These are phyloP conservation scores for Helicoverpa armigera DNA, from an alignment of 1,140 invertebrate species.

Conservation along the genomic window DNA sequence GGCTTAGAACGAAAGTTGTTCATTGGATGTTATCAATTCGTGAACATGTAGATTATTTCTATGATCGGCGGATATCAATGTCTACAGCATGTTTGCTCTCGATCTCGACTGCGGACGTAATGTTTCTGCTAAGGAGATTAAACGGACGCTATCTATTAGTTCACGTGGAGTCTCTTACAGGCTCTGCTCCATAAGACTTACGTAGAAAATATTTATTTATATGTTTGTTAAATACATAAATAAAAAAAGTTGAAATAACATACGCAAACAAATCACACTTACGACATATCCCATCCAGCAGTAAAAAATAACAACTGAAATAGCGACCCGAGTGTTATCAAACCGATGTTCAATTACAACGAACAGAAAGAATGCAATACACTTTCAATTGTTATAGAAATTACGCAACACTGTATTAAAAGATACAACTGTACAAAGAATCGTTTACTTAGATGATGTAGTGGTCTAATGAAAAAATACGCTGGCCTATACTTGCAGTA, in stretches of 20 bases:
- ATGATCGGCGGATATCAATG: constrained; percentile 52
- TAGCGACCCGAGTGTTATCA: background rate
- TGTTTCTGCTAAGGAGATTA: constrained; percentile 10
- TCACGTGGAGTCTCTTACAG: constrained; percentile 4
- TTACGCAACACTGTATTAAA: constrained; percentile 77
- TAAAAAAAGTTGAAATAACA: background rate
- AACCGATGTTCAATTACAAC: constrained; percentile 25
- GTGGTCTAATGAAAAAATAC: constrained; percentile 63
- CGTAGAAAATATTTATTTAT: too few relatives aligned
- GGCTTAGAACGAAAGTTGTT: constrained; percentile 79
- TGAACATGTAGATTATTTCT: constrained; percentile 73
- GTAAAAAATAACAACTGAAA: background rate
- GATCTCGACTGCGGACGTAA: constrained; percentile 38
- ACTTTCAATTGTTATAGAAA: constrained; percentile 66
- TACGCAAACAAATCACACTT: background rate
- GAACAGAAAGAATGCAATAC: constrained; percentile 51
- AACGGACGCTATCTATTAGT: constrained; percentile 20
- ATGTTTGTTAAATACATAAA: too few relatives aligned
- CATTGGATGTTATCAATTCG: constrained; percentile 82
- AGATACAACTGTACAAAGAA: constrained; percentile 68
- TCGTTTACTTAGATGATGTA: constrained; percentile 72
- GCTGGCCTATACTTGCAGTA: constrained; percentile 38
- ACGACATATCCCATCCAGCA: background rate
- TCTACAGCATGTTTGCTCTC: constrained; percentile 42
- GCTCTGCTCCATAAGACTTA: too few relatives aligned